Percentiles rank a stretch among this genome's conserved stretches.
phyloP scores from a whole-genome alignment of 2,888 invertebrate genomes.

The Melieria picta region DNA sequence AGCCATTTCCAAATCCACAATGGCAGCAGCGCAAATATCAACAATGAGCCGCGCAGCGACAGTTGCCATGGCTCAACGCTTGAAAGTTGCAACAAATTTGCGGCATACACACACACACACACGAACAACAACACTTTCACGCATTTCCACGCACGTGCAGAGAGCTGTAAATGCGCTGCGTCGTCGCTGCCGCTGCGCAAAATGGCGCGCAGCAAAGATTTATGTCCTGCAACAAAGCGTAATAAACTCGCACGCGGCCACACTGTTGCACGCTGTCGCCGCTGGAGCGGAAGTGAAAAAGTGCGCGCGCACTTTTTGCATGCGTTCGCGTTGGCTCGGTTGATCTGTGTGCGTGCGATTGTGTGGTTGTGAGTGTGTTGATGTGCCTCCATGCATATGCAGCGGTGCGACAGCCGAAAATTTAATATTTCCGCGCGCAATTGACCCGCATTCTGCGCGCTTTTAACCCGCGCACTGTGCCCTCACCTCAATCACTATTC shows the following conservation, averaged over 20 bases:
- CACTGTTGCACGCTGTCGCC: neutral
- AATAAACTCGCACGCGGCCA: slow-evolving; percentile 27
- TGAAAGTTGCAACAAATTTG: too few relatives aligned
- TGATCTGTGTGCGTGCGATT: neutral
- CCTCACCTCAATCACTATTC: neutral
- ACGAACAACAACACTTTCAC: neutral
- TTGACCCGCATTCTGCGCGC: slow-evolving; percentile 19
- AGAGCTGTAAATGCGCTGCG: neutral
- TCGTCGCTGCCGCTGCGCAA: neutral
- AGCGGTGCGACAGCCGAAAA: slow-evolving; percentile 46
- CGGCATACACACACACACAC: neutral
- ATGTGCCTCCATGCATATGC: neutral
- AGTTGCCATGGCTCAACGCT: too few relatives aligned
- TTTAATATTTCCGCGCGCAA: slow-evolving; percentile 52
- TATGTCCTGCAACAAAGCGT: slow-evolving; percentile 27
- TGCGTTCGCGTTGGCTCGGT: neutral
- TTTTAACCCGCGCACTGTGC: neutral
- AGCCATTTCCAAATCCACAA: too few relatives aligned
- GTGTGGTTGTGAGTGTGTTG: neutral
- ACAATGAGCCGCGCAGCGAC: too few relatives aligned
- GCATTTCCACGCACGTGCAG: slow-evolving; percentile 7
- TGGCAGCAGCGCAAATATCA: too few relatives aligned
- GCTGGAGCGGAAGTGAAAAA: neutral
- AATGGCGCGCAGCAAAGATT: slow-evolving; percentile 19
- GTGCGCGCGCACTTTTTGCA: neutral